Conservation (phyloP, 2,797 vertebrate species). For the Gymnothorax reevesii region DNA sequence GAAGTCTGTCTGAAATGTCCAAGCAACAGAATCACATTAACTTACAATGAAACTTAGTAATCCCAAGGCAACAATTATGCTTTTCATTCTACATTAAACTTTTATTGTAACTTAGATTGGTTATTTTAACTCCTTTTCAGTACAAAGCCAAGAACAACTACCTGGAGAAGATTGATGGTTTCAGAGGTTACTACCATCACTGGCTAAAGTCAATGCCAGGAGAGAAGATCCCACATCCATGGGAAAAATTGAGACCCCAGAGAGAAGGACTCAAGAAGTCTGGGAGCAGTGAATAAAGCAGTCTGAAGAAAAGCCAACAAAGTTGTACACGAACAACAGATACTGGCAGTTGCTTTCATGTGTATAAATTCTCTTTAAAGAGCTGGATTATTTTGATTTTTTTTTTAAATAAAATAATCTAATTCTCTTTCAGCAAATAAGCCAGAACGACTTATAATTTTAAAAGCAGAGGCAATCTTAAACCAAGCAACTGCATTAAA, state of each 20-base stretch:
- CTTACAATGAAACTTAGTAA: not conserved
- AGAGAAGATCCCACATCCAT: conserved; percentile 77
- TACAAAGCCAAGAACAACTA: conserved; percentile 87
- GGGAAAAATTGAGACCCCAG: conserved; percentile 67
- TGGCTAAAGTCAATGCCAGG: conserved; percentile 87
- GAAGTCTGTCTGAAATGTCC: not conserved
- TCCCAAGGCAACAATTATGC: not conserved
- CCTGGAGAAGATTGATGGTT: conserved; percentile 89
- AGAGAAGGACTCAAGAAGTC: conserved; percentile 21
- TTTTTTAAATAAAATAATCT: not conserved
- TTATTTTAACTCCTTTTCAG: conserved; percentile 59
- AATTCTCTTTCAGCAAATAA: not conserved
- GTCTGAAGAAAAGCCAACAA: not conserved
- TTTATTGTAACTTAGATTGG: not conserved
- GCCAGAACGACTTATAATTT: not conserved
- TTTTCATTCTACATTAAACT: not conserved
- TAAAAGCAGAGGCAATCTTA: not conserved
- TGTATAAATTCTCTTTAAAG: not conserved
- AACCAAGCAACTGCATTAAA: conserved; percentile 10
- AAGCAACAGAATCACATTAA: not conserved
- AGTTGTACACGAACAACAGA: not conserved
- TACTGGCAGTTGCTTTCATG: not conserved
- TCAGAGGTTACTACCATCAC: conserved; percentile 88
- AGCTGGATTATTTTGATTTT: not conserved
- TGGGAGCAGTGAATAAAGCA: not conserved